Conservation (phyloP, 2,888 invertebrate species). For the Xestia sexstrigata region DNA sequence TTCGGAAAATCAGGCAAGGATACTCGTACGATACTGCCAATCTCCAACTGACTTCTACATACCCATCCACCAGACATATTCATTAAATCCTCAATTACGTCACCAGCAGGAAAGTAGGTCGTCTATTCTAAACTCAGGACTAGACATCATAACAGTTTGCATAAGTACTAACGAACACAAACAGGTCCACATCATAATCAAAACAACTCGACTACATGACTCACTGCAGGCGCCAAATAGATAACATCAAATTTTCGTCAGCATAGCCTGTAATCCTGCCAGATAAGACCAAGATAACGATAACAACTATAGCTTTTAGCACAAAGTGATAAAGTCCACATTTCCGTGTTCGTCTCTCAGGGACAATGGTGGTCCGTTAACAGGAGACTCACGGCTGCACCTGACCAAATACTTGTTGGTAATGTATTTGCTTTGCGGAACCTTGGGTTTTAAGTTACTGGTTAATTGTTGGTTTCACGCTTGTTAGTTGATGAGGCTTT, state of each 20-base stretch:
- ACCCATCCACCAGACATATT: conserved; percentile 8
- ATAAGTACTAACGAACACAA: conserved; percentile 39
- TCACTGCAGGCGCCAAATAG: conserved; percentile 62
- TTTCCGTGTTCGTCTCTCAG: conserved; percentile 28
- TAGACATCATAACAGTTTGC: conserved; percentile 53
- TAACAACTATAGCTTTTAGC: conserved; percentile 42
- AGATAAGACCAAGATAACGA: conserved; percentile 51
- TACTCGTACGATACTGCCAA: no score
- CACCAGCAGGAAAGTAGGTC: conserved; percentile 38
- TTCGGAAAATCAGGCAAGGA: no score
- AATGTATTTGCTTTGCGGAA: conserved; percentile 52
- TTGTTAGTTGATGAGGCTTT: conserved; percentile 37
- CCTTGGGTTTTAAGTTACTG: conserved; percentile 46
- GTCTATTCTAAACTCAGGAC: conserved; percentile 31
- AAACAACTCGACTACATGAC: conserved; percentile 51
- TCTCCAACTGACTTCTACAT: neutral
- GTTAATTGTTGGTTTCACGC: conserved; percentile 30
- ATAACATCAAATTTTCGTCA: conserved; percentile 63
- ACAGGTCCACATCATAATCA: conserved; percentile 36
- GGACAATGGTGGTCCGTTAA: conserved; percentile 50
- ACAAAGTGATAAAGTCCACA: conserved; percentile 43
- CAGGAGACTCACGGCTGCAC: conserved; percentile 50
- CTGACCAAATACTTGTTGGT: conserved; percentile 60
- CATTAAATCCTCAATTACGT: conserved; percentile 32
- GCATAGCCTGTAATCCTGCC: conserved; percentile 52